Evolutionary conservation across 2,888 invertebrate species (phyloP).

Genomic region (Cecidostiba fungosa): DNA sequence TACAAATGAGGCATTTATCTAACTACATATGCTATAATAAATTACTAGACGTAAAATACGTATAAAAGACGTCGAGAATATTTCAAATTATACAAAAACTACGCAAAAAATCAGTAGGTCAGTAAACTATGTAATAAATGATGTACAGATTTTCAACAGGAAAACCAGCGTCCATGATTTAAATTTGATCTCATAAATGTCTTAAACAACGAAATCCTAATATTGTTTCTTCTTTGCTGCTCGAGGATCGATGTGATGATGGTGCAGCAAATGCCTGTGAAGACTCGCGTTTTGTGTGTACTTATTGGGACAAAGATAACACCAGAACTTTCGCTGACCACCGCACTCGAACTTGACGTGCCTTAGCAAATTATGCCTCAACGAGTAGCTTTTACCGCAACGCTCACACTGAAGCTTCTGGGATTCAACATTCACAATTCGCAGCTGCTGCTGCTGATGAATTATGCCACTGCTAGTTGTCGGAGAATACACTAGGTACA

Average conservation of each 20-base stretch:
- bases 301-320: constrained; percentile 71
- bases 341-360: constrained; percentile 80
- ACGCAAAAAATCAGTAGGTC: not conserved
- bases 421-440: not conserved
- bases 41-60: no score
- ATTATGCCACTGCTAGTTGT: not conserved
- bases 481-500: not conserved
- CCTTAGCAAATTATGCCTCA: constrained; percentile 75
- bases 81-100: no score
- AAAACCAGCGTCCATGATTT: no score
- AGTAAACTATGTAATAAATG: no score
- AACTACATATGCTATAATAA: no score
- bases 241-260: constrained; percentile 70
- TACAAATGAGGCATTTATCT: no score
- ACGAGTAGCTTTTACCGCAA: constrained; percentile 78
- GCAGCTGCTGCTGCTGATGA: not conserved
- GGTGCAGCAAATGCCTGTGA: constrained; percentile 71
- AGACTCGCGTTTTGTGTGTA: constrained; percentile 74
- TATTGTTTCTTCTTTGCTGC: not conserved
- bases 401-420: constrained; percentile 69
- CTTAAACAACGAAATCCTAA: not conserved
- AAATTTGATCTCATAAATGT: not conserved
- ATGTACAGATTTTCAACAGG: no score
- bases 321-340: constrained; percentile 72
- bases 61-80: no score